Evolutionary conservation across 1,140 invertebrate genomes (phyloP).

Genomic region (Aphelenchoides fujianensis): DNA sequence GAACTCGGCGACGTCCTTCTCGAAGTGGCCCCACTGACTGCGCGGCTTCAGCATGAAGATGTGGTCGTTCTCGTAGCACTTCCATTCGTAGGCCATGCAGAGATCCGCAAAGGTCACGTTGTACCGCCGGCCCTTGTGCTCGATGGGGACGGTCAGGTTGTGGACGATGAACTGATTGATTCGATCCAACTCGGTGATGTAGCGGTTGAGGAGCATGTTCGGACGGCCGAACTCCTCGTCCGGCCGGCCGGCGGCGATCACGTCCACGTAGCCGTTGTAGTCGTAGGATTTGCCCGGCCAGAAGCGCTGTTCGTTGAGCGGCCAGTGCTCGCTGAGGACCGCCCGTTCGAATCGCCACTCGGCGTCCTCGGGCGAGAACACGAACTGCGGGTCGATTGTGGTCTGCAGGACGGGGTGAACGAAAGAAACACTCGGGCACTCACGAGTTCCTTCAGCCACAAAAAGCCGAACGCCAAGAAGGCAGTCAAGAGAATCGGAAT

Average conservation of each 20-base stretch:
- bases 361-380: constrained; percentile 60
- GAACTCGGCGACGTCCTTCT: constrained; percentile 51
- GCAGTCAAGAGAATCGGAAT: constrained; percentile 44
- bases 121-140: constrained; percentile 31
- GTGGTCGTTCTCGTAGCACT: constrained; percentile 60
- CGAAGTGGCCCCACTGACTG: constrained; percentile 51
- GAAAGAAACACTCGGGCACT: no score
- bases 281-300: constrained; percentile 61
- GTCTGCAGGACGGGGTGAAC: constrained; percentile 41
- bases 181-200: constrained; percentile 57
- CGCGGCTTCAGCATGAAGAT: constrained; percentile 61
- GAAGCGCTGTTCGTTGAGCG: constrained; percentile 57
- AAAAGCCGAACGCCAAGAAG: constrained; percentile 50
- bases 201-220: constrained; percentile 51
- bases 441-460: constrained; percentile 59
- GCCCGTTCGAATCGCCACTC: constrained; percentile 57
- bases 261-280: constrained; percentile 37
- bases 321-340: constrained; percentile 57
- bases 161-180: constrained; percentile 57
- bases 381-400: constrained; percentile 59
- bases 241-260: constrained; percentile 50
- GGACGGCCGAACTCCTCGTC: constrained; percentile 49
- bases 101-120: constrained; percentile 56
- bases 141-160: constrained; percentile 48
- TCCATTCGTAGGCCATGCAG: constrained; percentile 62